phyloP scores from a whole-genome alignment of 2,797 vertebrate species.

The Anabas testudineus region DNA sequence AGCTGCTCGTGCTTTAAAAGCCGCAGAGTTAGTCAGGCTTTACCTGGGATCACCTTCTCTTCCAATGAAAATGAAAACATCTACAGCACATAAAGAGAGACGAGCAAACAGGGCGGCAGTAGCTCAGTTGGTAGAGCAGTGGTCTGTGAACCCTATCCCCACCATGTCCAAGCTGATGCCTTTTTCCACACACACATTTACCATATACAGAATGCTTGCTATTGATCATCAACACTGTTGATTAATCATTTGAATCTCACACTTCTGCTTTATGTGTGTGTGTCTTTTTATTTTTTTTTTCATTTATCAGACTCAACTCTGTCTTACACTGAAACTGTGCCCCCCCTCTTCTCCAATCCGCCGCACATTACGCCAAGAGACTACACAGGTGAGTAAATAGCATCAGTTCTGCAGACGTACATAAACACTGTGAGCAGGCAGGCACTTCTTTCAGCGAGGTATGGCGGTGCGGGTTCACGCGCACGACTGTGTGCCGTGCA shows the following conservation, averaged over 20 bases:
- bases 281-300: conserved; percentile 47
- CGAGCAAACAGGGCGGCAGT: conserved; percentile 4
- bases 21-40: background rate
- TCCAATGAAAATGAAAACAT: conserved; percentile 1
- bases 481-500: background rate
- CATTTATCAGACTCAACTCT: conserved; percentile 90
- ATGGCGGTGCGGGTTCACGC: background rate
- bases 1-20: conserved; percentile 18
- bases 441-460: background rate
- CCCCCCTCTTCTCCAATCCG: conserved; percentile 84
- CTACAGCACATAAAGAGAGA: background rate
- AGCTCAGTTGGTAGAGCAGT: too few relatives aligned
- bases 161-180: background rate
- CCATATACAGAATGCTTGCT: too few relatives aligned
- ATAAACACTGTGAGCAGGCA: background rate
- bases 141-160: too few relatives aligned
- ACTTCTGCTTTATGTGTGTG: conserved; percentile 18
- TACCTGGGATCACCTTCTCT: conserved; percentile 17
- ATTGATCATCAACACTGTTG: background rate
- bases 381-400: conserved; percentile 89
- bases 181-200: too few relatives aligned
- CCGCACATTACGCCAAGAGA: conserved; percentile 83
- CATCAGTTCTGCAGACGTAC: background rate
- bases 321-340: conserved; percentile 95
- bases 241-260: conserved; percentile 9